Conservation (phyloP, 53 echinoderm and acorn worm species). For the Antedon mediterranea region DNA sequence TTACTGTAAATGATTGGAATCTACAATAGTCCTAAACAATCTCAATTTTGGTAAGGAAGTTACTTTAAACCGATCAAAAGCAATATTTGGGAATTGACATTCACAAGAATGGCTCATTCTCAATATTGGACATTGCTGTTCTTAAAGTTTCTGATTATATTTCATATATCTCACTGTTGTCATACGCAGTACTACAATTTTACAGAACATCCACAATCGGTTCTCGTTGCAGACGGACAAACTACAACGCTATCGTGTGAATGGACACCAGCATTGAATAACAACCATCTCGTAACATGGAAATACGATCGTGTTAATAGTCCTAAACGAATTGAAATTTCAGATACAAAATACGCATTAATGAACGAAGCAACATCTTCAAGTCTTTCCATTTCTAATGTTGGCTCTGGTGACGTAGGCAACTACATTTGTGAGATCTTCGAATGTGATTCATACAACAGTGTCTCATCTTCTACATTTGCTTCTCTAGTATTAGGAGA, state of each 20-base stretch:
- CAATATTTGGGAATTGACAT: no score
- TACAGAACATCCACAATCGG: background rate
- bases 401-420: background rate
- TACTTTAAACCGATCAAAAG: no score
- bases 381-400: background rate
- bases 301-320: background rate
- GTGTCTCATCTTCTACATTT: background rate
- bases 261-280: background rate
- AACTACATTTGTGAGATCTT: background rate
- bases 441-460: background rate
- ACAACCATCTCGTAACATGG: background rate
- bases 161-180: background rate
- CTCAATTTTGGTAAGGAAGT: no score
- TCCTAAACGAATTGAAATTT: background rate
- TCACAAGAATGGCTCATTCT: no score
- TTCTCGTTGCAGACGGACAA: background rate
- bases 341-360: background rate
- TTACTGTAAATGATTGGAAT: no score
- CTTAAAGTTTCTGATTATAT: background rate
- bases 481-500: background rate
- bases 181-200: background rate
- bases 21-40: no score
- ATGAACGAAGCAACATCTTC: background rate
- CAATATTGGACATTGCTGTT: background rate
- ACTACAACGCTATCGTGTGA: background rate